phyloP scores from a whole-genome alignment of 2,113 vertebrate genomes.

The Macroglossus sobrinus region DNA sequence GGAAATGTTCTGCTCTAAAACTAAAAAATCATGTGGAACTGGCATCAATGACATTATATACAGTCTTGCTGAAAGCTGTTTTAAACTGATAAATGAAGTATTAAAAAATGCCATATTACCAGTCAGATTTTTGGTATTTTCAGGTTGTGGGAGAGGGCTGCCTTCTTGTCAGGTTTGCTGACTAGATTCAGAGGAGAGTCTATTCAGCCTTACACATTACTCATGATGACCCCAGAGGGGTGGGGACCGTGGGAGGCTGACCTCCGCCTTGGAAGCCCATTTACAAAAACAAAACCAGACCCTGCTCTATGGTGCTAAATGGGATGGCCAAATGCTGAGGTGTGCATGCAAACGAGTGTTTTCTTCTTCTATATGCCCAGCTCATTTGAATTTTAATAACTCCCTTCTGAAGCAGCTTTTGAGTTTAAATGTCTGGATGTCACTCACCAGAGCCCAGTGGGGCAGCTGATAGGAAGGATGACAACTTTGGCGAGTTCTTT shows the following conservation, averaged over 20 bases:
- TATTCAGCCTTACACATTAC: constrained; percentile 74
- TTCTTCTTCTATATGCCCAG: constrained; percentile 70
- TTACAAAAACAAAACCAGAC: constrained; percentile 78
- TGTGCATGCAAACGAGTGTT: constrained; percentile 75
- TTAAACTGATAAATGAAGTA: constrained; percentile 31
- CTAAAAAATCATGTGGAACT: constrained; percentile 23
- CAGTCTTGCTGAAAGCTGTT: neutral
- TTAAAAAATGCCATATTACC: constrained; percentile 34
- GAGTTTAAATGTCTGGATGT: constrained; percentile 73
- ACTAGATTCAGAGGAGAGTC: constrained; percentile 69
- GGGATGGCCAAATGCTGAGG: constrained; percentile 72
- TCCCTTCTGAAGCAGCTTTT: constrained; percentile 75
- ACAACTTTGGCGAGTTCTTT: constrained; percentile 64
- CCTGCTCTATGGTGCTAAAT: constrained; percentile 64
- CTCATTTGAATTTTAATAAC: constrained; percentile 80
- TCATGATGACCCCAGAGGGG: constrained; percentile 74
- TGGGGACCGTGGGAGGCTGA: constrained; percentile 79
- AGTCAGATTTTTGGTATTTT: constrained; percentile 54
- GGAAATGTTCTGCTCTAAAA: neutral
- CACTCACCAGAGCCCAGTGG: constrained; percentile 66
- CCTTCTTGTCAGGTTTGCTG: constrained; percentile 69
- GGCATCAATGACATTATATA: neutral
- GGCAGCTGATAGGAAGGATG: constrained; percentile 64
- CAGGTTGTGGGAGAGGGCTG: constrained; percentile 75
- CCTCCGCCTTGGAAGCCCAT: constrained; percentile 72